These are phyloP conservation scores for Melanaphis sacchari DNA, from an alignment of 1,140 invertebrate genomes.

Conservation along the genomic window DNA sequence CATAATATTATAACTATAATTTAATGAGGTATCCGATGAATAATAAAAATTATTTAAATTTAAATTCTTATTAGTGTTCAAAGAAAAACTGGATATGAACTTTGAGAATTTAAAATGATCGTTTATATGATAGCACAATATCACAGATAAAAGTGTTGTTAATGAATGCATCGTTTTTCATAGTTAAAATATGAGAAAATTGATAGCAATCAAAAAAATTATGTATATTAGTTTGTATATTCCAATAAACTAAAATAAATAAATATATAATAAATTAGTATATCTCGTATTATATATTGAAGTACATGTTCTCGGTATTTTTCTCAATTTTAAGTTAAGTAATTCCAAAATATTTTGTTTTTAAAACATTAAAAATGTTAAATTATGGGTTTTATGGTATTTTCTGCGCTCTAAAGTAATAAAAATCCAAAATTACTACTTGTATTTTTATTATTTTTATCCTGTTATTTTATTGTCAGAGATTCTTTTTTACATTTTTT, in stretches of 20 bases:
- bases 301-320: not conserved
- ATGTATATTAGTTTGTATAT: not conserved
- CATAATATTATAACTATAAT: no score
- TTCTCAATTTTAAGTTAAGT: not conserved
- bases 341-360: not conserved
- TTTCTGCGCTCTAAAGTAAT: not conserved
- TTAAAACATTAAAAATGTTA: not conserved
- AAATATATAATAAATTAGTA: not conserved
- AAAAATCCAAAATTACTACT: not conserved
- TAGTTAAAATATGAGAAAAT: no score
- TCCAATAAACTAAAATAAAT: not conserved
- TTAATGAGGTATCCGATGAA: no score
- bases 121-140: not conserved
- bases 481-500: not conserved
- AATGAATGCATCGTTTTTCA: no score
- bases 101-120: not conserved
- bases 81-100: no score
- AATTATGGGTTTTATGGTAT: not conserved
- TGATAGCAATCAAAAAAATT: no score
- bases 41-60: no score
- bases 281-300: not conserved
- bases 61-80: no score
- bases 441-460: constrained; percentile 15
- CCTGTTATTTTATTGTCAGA: not conserved
- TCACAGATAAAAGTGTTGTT: no score